Evolutionary conservation across 1,140 invertebrate genomes (phyloP).

Genomic region (Dendroctonus valens): DNA sequence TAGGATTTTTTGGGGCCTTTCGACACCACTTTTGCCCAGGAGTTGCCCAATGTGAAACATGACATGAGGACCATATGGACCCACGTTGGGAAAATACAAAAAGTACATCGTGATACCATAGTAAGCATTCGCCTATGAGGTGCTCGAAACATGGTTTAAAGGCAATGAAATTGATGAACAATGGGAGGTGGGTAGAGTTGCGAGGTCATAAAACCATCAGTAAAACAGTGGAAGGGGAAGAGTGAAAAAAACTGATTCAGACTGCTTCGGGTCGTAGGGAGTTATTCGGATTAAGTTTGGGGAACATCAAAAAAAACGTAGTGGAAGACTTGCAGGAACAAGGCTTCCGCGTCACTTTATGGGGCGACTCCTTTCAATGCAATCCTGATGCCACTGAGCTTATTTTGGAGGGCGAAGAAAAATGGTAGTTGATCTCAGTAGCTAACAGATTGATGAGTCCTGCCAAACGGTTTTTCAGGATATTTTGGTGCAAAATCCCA

Average conservation of each 20-base stretch:
- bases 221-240: too few species aligned
- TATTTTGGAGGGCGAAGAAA: too few species aligned
- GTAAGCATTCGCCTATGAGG: slow-evolving; percentile 71
- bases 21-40: too few species aligned
- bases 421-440: too few species aligned
- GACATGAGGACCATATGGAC: slow-evolving; percentile 85
- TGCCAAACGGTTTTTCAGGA: slow-evolving; percentile 37
- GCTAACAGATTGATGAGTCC: too few species aligned
- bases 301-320: slow-evolving; percentile 60
- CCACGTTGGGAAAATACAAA: slow-evolving; percentile 84
- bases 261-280: slow-evolving; percentile 78
- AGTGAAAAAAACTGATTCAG: slow-evolving; percentile 12
- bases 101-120: slow-evolving; percentile 63
- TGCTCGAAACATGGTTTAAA: slow-evolving; percentile 68
- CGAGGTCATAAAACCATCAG: too few species aligned
- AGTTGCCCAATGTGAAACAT: slow-evolving; percentile 67
- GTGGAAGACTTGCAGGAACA: slow-evolving; percentile 59
- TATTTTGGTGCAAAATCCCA: slow-evolving; percentile 60
- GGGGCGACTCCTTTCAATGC: slow-evolving; percentile 90
- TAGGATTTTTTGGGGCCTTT: too few species aligned
- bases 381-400: slow-evolving; percentile 63
- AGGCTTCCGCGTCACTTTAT: slow-evolving; percentile 75
- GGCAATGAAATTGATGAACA: slow-evolving; percentile 88
- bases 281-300: slow-evolving; percentile 74
- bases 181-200: slow-evolving; percentile 66